phyloP scores from a whole-genome alignment of 1,140 invertebrate genomes.

The Samia ricini region DNA sequence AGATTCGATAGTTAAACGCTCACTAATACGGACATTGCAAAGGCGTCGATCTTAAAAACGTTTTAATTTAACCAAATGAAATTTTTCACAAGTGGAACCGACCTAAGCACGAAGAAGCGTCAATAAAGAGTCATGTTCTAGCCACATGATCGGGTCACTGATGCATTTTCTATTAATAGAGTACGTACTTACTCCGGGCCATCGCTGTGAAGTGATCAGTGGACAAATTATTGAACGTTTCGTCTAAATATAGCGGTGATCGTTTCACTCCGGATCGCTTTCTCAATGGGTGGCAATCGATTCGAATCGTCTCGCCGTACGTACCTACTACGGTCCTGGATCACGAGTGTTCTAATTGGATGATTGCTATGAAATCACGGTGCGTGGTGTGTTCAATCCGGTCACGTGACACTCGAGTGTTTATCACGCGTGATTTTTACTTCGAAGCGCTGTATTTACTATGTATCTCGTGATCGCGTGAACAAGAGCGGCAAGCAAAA shows the following conservation, averaged over 20 bases:
- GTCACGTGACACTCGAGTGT: not conserved
- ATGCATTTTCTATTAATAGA: slow-evolving; percentile 1
- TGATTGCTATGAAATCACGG: not conserved
- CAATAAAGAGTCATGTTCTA: not conserved
- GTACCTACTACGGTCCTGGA: no score
- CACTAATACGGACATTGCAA: no score
- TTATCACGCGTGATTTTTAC: not conserved
- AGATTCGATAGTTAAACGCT: no score
- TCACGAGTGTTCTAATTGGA: not conserved
- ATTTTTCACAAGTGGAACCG: not conserved
- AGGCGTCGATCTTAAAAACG: no score
- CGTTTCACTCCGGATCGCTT: not conserved
- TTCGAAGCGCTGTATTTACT: no score
- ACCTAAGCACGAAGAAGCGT: not conserved
- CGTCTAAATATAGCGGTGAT: not conserved
- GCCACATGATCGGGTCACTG: not conserved
- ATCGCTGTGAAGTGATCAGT: not conserved
- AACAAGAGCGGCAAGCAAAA: no score
- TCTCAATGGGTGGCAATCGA: not conserved
- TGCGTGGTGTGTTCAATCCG: not conserved
- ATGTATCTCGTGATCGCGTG: no score
- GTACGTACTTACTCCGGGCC: not conserved
- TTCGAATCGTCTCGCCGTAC: no score
- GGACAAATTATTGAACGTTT: not conserved
- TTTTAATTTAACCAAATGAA: not conserved